Conservation (phyloP, 2,888 invertebrate species). For the Balanococcus diminutus region DNA sequence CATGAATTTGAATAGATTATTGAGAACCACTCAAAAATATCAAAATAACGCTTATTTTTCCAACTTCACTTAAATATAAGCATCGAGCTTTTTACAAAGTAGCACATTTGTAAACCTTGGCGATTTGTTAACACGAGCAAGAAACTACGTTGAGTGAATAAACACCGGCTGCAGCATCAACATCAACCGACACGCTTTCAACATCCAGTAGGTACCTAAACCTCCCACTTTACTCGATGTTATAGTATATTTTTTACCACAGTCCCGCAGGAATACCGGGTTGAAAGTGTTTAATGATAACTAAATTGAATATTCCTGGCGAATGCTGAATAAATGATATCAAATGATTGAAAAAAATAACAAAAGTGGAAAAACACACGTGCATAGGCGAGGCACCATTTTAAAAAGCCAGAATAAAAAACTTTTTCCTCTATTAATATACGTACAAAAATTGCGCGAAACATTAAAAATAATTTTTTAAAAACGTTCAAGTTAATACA, state of each 20-base stretch:
- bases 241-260: not conserved
- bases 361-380: not conserved
- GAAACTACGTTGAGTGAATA: not conserved
- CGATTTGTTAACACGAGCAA: not conserved
- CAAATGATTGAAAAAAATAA: not conserved
- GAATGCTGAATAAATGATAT: slow-evolving; percentile 10
- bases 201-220: slow-evolving; percentile 22
- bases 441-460: no score
- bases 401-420: not conserved
- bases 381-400: not conserved
- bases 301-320: not conserved
- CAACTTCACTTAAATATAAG: not conserved
- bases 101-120: not conserved
- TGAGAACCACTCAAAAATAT: not conserved
- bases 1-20: no score
- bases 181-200: not conserved
- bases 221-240: not conserved
- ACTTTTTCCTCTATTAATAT: not conserved
- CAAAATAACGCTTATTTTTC: not conserved
- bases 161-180: not conserved
- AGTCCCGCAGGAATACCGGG: not conserved
- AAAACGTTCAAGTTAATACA: not conserved
- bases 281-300: slow-evolving; percentile 11
- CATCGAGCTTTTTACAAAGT: not conserved
- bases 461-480: not conserved